phyloP scores from a whole-genome alignment of 2,797 vertebrate genomes.

The Poliocrania exsul region DNA sequence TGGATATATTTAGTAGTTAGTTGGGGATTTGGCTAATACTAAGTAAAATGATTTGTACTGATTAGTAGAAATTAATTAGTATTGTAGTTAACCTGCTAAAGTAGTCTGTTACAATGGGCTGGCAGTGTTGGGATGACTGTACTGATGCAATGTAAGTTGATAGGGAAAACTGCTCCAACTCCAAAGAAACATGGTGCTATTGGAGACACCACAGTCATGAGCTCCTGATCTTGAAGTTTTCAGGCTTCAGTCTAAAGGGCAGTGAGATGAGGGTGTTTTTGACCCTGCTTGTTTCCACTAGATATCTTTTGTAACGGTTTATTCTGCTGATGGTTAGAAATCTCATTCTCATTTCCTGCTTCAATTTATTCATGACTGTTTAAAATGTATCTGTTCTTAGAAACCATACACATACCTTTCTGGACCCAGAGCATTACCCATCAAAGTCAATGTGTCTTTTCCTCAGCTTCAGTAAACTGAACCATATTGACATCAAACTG shows the following conservation, averaged over 20 bases:
- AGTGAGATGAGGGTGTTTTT: not conserved
- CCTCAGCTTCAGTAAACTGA: not conserved
- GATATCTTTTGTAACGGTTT: not conserved
- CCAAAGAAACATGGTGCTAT: not conserved
- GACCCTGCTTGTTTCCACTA: not conserved
- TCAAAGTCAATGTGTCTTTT: not conserved
- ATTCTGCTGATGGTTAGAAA: not conserved
- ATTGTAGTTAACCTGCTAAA: not conserved
- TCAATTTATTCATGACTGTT: not conserved
- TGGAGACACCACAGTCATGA: not conserved
- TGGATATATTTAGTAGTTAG: not conserved
- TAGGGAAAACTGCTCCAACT: not conserved
- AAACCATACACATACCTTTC: not conserved
- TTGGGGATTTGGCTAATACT: not conserved
- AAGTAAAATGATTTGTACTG: not conserved
- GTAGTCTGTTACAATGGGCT: not conserved
- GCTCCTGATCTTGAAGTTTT: not conserved
- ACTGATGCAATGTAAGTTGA: not conserved
- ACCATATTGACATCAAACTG: not conserved
- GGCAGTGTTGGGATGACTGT: not conserved
- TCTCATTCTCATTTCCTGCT: conserved; percentile 4
- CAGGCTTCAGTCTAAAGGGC: not conserved
- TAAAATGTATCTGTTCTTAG: not conserved
- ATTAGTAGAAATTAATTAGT: not conserved
- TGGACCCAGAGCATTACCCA: not conserved